These are phyloP conservation scores for Amorpha juglandis DNA, from an alignment of 2,888 invertebrate genomes.

Conservation along the genomic window DNA sequence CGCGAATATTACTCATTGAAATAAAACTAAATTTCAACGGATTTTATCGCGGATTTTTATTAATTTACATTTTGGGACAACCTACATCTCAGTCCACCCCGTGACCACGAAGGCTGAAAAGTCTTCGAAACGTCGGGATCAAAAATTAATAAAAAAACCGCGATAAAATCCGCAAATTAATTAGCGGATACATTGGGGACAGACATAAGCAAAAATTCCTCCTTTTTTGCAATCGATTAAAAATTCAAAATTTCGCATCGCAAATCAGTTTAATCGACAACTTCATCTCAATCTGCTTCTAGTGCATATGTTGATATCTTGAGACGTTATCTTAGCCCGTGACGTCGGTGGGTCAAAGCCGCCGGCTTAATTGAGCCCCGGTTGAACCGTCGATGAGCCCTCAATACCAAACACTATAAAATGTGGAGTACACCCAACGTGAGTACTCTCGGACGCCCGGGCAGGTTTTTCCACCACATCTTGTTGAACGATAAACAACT, in stretches of 20 bases:
- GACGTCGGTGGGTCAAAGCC: not conserved
- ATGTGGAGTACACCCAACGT: slow-evolving; percentile 12
- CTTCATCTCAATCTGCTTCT: not conserved
- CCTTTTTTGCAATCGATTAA: too few relatives aligned
- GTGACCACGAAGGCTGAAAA: too few relatives aligned
- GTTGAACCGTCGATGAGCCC: slow-evolving; percentile 1
- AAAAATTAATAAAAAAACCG: too few relatives aligned
- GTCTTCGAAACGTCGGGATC: too few relatives aligned
- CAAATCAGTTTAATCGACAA: not conserved
- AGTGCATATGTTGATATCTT: not conserved
- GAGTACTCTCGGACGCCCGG: not conserved
- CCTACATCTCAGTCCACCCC: too few relatives aligned
- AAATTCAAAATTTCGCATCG: not conserved
- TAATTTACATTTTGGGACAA: too few relatives aligned
- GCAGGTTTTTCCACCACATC: not conserved
- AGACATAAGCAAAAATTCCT: too few relatives aligned
- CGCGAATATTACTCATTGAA: too few relatives aligned
- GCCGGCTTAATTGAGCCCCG: not conserved
- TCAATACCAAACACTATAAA: slow-evolving; percentile 10
- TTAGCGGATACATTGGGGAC: too few relatives aligned
- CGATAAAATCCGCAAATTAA: too few relatives aligned
- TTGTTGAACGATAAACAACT: not conserved
- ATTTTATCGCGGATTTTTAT: too few relatives aligned
- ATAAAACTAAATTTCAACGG: too few relatives aligned
- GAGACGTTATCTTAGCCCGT: not conserved